Evolutionary conservation across 1,140 invertebrate genomes (phyloP).

Genomic region (Drosophila littoralis): DNA sequence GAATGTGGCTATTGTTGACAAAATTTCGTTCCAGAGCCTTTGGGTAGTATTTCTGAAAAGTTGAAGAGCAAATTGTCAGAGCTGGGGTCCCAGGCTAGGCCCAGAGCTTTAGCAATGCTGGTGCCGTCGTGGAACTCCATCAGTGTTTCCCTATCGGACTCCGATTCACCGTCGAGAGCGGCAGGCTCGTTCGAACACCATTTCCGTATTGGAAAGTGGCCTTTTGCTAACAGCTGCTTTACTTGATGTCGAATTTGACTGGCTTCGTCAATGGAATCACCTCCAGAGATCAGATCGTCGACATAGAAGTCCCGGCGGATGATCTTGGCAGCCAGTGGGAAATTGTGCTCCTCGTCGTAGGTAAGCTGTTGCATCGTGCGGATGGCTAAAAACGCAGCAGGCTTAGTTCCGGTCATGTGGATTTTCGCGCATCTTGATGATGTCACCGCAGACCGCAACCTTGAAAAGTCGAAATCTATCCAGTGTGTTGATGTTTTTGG

Average conservation of each 20-base stretch:
- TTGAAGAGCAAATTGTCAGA: neutral
- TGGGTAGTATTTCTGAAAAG: too few relatives aligned
- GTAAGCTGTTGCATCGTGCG: neutral
- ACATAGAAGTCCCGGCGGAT: conserved; percentile 74
- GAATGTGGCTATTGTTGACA: neutral
- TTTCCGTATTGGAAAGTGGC: conserved; percentile 11
- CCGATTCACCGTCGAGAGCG: too few relatives aligned
- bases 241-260: conserved; percentile 28
- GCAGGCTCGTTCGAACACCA: conserved; percentile 11
- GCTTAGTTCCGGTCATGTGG: conserved; percentile 28
- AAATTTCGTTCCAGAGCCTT: neutral
- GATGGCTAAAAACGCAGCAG: conserved; percentile 63
- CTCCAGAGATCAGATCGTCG: conserved; percentile 80
- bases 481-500: conserved; percentile 62
- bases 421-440: conserved; percentile 35
- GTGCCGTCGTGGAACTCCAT: too few relatives aligned
- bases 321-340: conserved; percentile 43
- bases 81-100: neutral
- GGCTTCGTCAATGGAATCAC: conserved; percentile 47
- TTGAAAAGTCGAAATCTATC: conserved; percentile 76
- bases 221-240: conserved; percentile 3
- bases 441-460: conserved; percentile 23
- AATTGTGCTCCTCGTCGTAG: conserved; percentile 28
- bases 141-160: too few relatives aligned
- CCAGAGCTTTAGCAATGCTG: too few relatives aligned